These are phyloP conservation scores for Xanthorhoe designata DNA, from an alignment of 2,888 invertebrate genomes.

Conservation along the genomic window DNA sequence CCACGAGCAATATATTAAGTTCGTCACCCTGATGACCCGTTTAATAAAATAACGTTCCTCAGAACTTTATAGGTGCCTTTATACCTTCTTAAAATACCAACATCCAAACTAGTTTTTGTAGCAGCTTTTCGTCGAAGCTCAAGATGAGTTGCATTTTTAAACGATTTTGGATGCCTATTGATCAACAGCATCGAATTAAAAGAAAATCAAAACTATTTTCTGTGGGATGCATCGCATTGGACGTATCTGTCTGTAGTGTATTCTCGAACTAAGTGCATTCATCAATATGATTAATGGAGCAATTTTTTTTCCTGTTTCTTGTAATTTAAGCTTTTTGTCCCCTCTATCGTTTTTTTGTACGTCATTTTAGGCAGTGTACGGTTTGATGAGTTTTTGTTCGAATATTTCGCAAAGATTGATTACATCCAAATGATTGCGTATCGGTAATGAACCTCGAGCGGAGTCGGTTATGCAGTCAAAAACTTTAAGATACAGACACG, in stretches of 20 bases:
- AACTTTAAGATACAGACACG: constrained; percentile 43
- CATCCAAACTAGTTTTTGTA: constrained; percentile 40
- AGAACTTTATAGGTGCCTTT: constrained; percentile 34
- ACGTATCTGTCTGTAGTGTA: constrained; percentile 57
- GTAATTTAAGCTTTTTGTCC: constrained; percentile 63
- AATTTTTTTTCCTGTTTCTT: constrained; percentile 59
- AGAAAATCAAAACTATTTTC: constrained; percentile 58
- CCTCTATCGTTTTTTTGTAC: constrained; percentile 53
- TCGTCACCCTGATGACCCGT: constrained; percentile 35
- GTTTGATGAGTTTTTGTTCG: constrained; percentile 65
- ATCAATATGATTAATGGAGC: constrained; percentile 78
- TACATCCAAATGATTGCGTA: constrained; percentile 55
- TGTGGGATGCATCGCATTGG: constrained; percentile 50
- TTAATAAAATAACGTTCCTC: constrained; percentile 34
- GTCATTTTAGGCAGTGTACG: constrained; percentile 54
- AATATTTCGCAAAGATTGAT: constrained; percentile 70
- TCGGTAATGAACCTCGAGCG: constrained; percentile 48
- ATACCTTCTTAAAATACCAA: constrained; percentile 39
- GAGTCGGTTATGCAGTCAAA: constrained; percentile 41
- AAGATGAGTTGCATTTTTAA: constrained; percentile 58
- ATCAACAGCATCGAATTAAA: constrained; percentile 58
- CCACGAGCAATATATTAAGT: constrained; percentile 24
- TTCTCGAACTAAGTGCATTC: constrained; percentile 64
- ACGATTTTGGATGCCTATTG: constrained; percentile 57
- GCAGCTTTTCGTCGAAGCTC: constrained; percentile 41